A percentile compares a stretch with the other conserved stretches of the same genome.
phyloP scores from a whole-genome alignment of 2,888 invertebrate genomes.

The Phorcus lineatus region DNA sequence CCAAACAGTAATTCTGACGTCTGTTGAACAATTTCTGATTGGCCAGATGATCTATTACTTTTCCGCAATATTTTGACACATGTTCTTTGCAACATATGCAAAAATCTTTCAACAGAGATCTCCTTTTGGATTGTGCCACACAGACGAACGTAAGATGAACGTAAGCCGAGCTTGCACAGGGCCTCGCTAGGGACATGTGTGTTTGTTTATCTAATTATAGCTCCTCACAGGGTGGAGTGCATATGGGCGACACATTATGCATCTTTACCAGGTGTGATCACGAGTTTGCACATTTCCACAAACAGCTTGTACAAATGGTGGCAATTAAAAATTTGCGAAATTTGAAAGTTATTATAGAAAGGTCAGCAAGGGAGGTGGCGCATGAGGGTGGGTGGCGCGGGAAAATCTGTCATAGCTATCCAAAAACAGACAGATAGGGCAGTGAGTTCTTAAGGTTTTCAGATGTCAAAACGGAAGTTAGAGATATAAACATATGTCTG shows the following conservation, averaged over 20 bases:
- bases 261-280: no score
- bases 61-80: neutral
- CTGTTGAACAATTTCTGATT: constrained; percentile 3
- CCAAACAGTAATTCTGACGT: neutral
- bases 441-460: no score
- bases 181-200: neutral
- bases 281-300: neutral
- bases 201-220: constrained; percentile 15
- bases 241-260: no score
- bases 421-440: no score
- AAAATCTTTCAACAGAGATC: constrained; percentile 9
- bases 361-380: no score
- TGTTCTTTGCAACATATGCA: neutral
- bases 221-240: no score
- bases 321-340: neutral
- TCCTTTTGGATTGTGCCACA: constrained; percentile 3
- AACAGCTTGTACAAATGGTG: neutral
- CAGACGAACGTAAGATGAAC: neutral
- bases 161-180: neutral
- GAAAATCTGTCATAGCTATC: no score
- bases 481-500: no score
- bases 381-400: no score
- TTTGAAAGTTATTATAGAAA: neutral
- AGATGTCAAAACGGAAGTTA: no score
- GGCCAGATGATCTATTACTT: neutral